Base-by-base conservation (phyloP, 1,140 invertebrate genomes). In the Ceratosolen solmsi region DNA sequence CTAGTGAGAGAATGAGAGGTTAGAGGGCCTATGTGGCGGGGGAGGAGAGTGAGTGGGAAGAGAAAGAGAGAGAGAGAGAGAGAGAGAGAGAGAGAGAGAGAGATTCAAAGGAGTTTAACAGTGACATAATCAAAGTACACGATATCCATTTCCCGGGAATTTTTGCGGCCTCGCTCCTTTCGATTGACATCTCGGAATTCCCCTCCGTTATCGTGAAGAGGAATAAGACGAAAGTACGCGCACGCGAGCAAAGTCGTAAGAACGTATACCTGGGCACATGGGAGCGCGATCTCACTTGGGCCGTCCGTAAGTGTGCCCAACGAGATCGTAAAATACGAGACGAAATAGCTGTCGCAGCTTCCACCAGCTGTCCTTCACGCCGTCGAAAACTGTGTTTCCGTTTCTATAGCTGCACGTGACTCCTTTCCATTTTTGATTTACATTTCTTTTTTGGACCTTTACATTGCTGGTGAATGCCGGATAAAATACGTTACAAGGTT, bases 261-360 rank as follows among this genome's bases (percentile, higher is more conserved):
- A 7, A 11, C 41, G 70, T 0, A 49, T 49, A 71, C 41, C 38
- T 46, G 13, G 1, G 17, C 41, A 71, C 65, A 68, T 15, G 15
- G 60, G 41, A 41, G 36, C 41, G 68, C 38, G 33, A 68, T 41
- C 33, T 38, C 30, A 17, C 65, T 41, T 13, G 1, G 11, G 17
- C 1, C 70, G 41, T 30, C 70, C 41, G 17, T 72, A 72, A 82
- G 63, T 58, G 63, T 56, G 54, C 54, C 54, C 70, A 83, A 82
- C 60, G 78, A 85, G 84, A 51, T 54, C 79, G 86, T 87, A 86
- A 89, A 88, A 86, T 86, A 87, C 87, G 80, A 86, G 86, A 81
- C 84, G 77, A 89, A 74, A 89, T 88, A 87, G 84, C 79, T 89
- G 75, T 85, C 87, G 88, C 87, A 87, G 86, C 87, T 88, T 87